A percentile compares a stretch with the other conserved stretches of the same genome.
Conservation (phyloP, 2,888 invertebrate genomes). For the Volucella bombylans region DNA sequence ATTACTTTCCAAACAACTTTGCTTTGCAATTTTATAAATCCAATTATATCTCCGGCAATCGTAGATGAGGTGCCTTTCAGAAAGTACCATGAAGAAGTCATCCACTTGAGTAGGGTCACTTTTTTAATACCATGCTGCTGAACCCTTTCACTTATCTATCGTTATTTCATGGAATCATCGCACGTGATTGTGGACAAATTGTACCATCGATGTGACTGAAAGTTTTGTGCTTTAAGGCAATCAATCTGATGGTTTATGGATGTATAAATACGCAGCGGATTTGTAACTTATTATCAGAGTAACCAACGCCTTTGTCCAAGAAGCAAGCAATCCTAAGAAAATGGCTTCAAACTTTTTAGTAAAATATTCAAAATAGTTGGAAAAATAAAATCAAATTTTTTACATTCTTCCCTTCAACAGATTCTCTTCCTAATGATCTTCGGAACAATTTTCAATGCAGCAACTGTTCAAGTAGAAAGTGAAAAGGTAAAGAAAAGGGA, state of each 20-base stretch:
- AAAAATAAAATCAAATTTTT: neutral
- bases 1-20: slow-evolving; percentile 10
- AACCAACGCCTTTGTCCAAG: slow-evolving; percentile 36
- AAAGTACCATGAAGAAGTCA: neutral
- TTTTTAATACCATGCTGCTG: slow-evolving; percentile 23
- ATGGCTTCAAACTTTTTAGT: slow-evolving; percentile 67
- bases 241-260: slow-evolving; percentile 16
- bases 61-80: neutral
- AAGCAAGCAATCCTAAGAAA: slow-evolving; percentile 62
- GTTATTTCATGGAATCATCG: slow-evolving; percentile 23
- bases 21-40: slow-evolving; percentile 22
- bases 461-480: neutral
- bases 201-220: slow-evolving; percentile 58
- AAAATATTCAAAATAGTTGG: neutral
- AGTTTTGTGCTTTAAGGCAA: slow-evolving; percentile 18
- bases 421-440: slow-evolving; percentile 45
- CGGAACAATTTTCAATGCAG: slow-evolving; percentile 13
- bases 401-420: neutral
- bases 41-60: slow-evolving; percentile 17
- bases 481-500: slow-evolving; percentile 65
- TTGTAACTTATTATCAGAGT: slow-evolving; percentile 31
- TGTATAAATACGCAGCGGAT: slow-evolving; percentile 56
- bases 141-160: slow-evolving; percentile 55
- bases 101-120: slow-evolving; percentile 4
- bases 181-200: slow-evolving; percentile 53